phyloP scores from a whole-genome alignment of 2,113 vertebrate genomes.

The Microcebus griseorufus region DNA sequence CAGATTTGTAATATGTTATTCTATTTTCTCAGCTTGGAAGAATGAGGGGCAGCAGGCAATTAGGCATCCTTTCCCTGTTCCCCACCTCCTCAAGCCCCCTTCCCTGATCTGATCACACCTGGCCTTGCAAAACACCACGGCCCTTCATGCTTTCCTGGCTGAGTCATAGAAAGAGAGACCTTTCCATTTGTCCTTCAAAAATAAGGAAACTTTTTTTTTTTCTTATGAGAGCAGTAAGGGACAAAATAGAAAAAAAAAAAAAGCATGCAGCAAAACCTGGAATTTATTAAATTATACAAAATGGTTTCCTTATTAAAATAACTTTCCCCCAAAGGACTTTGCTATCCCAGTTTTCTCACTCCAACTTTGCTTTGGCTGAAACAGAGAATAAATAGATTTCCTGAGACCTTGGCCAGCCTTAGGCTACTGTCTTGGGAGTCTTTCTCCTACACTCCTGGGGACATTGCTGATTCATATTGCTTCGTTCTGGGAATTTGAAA shows the following conservation, averaged over 20 bases:
- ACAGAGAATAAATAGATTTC: neutral
- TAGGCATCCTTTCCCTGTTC: fast-evolving
- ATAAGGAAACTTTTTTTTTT: neutral
- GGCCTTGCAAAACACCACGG: neutral
- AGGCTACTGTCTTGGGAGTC: neutral
- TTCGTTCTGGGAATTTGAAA: slow-evolving; percentile 48
- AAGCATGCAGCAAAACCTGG: neutral
- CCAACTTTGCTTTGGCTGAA: neutral
- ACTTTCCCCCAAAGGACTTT: neutral
- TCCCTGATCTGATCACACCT: neutral
- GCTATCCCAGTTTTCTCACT: neutral
- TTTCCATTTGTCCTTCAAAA: slow-evolving; percentile 36
- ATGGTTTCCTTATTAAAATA: slow-evolving; percentile 40
- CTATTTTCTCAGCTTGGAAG: neutral
- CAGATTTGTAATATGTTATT: neutral
- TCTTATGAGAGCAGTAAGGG: neutral
- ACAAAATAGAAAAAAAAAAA: neutral
- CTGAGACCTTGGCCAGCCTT: neutral
- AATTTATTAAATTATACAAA: slow-evolving; percentile 39
- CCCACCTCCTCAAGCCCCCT: neutral
- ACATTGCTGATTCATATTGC: slow-evolving; percentile 51
- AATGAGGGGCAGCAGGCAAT: no score
- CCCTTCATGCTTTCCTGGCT: neutral
- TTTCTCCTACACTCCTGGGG: neutral
- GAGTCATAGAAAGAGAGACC: neutral